Base-by-base conservation (phyloP, 1,140 invertebrate species). In the Trichonephila clavipes region DNA sequence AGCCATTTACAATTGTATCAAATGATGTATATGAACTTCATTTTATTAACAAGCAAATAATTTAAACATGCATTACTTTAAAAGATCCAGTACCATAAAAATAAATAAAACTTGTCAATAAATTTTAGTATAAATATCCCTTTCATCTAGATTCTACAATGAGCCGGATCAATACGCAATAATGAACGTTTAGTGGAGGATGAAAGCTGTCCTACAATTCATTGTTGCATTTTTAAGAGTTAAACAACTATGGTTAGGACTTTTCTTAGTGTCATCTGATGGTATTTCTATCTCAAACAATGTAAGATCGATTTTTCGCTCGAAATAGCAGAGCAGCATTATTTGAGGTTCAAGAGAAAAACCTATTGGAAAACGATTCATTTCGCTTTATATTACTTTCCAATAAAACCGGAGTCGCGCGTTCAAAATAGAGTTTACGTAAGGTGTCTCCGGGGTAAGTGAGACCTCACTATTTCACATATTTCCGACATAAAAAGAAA, bases 341-440 rank as follows among this genome's bases (percentile, higher is more conserved):
- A 77, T 77, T 77, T 40, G 72, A 77, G 72, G 28, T 40, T 77
- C 72, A 77, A 77, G 72, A 77, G 72, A 77, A 72, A 64, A 77
- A 77, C 34, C 72, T 77, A 77, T 77, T 77, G 72, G 72, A 77
- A 77, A 77, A 77, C 72, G 72, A 77, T 77, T 77, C 72, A 77
- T 77, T 77, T 77, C 72, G 34, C 72, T 77, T 77, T 77, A 77
- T 77, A 77, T 77, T 77, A 77, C 72, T 77, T 77, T 77, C 72
- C 72, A 77, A 77, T 77, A 77, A 77, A 77, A 69, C 28, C 40
- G 24, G 34, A 77, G 72, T 77, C 72, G 16, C 28, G 14, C 72
- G 72, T 6, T 77, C 16, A 19, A 34, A 77, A 77, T 77, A 28
- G 72, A 77, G 72, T 77, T 77, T 77, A 77, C 72, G 72, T 18